Base-by-base conservation (phyloP, 2,797 vertebrate genomes). In the Coregonus ussuriensis region DNA sequence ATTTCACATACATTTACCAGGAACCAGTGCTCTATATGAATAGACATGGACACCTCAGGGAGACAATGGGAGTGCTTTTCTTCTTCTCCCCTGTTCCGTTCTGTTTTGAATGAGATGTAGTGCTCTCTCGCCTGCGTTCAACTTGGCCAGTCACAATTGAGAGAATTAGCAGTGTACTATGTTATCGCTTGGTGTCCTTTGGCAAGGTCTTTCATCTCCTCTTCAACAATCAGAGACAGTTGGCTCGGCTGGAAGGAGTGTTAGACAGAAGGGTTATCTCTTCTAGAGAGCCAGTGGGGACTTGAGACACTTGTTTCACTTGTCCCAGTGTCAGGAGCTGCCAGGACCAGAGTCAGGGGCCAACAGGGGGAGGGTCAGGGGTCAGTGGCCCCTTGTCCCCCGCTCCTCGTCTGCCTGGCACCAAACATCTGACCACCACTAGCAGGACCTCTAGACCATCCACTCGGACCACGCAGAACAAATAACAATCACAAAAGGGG, bases 371-470 rank as follows among this genome's bases (percentile, higher is more conserved):
- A n/a, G 56, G 56, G 56, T 59, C 54, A 21, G 9, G 63, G 63
- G 63, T 66, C 63, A 66, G 25, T 13, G 63, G 54, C 7, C 59
- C 59, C 21, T 29, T 6, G 6, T 7, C 7, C 59, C 7, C 7
- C 21, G 59, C 21, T 31, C 21, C 63, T 66, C 29, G 63, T 66
- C 63, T 33, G 63, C 21, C 29, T 13, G 63, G 7, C 63, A 33
- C 63, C 63, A 73, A 33, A 47, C 41, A 47, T 47, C 41, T 47
- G 41, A 47, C 41, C 41, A 47, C 41, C 41, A 47, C 9, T 47
- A 71, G 72, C 18, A 66, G 75, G 37, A 14, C 71, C 70, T 69
- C 56, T 72, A n/a, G 63, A 31, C 53, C 56, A 59, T 59, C n/a
- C 56, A 59, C 15, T 18, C 6, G 13, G 56, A 59, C 56, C 5